Base-by-base conservation (phyloP, 2,113 vertebrate species). In the Lagopus muta region DNA sequence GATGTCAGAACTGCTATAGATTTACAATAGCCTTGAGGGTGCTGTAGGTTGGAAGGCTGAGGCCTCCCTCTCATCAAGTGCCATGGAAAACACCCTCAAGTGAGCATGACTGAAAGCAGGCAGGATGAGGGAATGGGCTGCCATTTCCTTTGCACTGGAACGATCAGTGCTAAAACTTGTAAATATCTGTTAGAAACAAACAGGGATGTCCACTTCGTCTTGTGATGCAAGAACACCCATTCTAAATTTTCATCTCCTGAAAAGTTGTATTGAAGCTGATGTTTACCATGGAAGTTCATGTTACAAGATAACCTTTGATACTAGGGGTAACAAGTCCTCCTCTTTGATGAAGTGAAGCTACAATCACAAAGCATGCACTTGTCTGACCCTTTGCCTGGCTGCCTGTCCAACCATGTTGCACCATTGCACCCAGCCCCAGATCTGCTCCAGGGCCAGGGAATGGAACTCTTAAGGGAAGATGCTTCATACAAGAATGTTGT, bases 361-460 rank as follows among this genome's bases (percentile, higher is more conserved):
- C 30, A 64, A 36, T 52, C 30, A 34, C 0, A 2, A 48, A 21
- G 25, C 1, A 0, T 11, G 4, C 50, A 19, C 42, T 73, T 61
- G 64, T n/a, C 34, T 66, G 73, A 32, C 25, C 9, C 18, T 11
- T 3, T 11, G 12, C 52, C 78, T 66, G 3, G 0, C 36, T 65
- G n/a, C 14, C 8, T 8, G 2, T 7, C 22, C 38, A 36, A 42
- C 17, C 9, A 2, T 1, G 16, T 32, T 32, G 28, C 28, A 27
- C 4, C 30, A 21, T 1, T 8, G 19, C 57, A 30, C 3, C 27
- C 42, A 34, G 34, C 5, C 21, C 30, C 40, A 32, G 42, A 34
- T 28, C 18, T 4, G 4, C 45, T 58, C 2, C 38, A 1, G 3
- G 27, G 52, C 38, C 27, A 21, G 17, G 0, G 24, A 38, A 42